These are phyloP conservation scores for Rhinogobio ventralis DNA, from an alignment of 2,797 vertebrate genomes.

Conservation along the genomic window DNA sequence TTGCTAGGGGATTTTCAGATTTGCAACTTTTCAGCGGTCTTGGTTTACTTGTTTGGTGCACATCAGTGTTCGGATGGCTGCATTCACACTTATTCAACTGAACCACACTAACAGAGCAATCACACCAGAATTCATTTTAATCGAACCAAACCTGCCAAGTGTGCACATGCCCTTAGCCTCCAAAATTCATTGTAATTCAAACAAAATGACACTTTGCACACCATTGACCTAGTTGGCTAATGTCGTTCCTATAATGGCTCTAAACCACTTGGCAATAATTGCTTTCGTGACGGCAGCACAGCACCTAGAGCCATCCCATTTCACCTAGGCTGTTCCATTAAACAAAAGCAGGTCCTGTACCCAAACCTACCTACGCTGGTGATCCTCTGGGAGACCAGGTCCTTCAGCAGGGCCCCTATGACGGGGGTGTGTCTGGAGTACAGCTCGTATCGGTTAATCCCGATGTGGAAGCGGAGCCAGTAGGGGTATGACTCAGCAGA, in stretches of 20 bases:
- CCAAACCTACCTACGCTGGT: slow-evolving; percentile 90
- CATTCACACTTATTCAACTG: background rate
- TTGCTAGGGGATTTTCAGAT: too few relatives aligned
- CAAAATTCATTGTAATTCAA: slow-evolving; percentile 34
- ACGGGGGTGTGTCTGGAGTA: slow-evolving; percentile 88
- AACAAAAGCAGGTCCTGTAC: background rate
- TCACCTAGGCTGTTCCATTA: slow-evolving; percentile 13
- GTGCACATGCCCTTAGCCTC: background rate
- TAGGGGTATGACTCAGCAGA: slow-evolving; percentile 90
- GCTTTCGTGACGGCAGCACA: slow-evolving; percentile 34
- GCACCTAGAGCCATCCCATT: background rate
- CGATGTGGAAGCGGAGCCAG: slow-evolving; percentile 96
- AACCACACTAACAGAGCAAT: background rate
- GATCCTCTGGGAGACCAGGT: slow-evolving; percentile 88
- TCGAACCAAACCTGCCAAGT: background rate
- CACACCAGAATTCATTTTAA: background rate
- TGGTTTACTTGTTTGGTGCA: too few relatives aligned
- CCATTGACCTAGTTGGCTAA: slow-evolving; percentile 54
- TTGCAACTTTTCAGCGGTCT: too few relatives aligned
- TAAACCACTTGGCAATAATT: slow-evolving; percentile 54
- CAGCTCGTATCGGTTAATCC: slow-evolving; percentile 93
- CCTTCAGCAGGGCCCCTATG: slow-evolving; percentile 86
- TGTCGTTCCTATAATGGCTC: slow-evolving; percentile 41
- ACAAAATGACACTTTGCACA: slow-evolving; percentile 23
- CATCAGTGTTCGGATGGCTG: too few relatives aligned